Base-by-base conservation (phyloP, 1,140 invertebrate genomes). In the Lordiphosa clarofinis region DNA sequence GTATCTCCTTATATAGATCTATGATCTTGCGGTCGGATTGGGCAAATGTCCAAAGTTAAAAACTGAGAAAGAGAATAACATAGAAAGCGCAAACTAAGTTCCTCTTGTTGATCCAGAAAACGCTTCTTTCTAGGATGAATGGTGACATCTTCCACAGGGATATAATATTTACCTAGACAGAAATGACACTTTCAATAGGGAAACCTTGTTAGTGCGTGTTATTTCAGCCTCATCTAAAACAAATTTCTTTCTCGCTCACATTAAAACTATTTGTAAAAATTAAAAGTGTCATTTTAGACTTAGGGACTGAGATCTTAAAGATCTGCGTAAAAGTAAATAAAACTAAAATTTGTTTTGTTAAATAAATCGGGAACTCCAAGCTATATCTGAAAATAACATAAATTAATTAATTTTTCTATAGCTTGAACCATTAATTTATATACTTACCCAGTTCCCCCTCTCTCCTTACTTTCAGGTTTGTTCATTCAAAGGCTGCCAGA, bases 391-490 rank as follows among this genome's bases (percentile, higher is more conserved):
- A 49, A 48, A 78, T 96, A 35, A 5, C n/a, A 7, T 3, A 21
- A 35, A 15, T 9, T 8, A 33, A 15, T 62, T 1, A 24, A 24
- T 19, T 4, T 28, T 4, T 1, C 7, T 1, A 8, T 2, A 8
- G 28, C 28, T 31, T 31, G 1, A 8, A 95, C 92, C 93, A 95
- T 8, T 1, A 31, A 31, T 31, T 24, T 24, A 4, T 24, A 5
- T 5, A 24, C 43, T 46, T 13, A 46, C 43, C 43, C 24, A 62
- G 43, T 31, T 12, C 42, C 47, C 33, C 50, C 4, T 7, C 19
- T 3, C 19, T 19, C 19, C 10, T 0, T 11, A 33, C 2, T 35
- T 35, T 44, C 50, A 44, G 28, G 6, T 31, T 56, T 57, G 54
- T 56, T 68, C 46, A 49, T 55, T 43, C 4, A 56, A 46, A 19